phyloP scores from a whole-genome alignment of 2,888 invertebrate species.

The Trisateles emortualis region DNA sequence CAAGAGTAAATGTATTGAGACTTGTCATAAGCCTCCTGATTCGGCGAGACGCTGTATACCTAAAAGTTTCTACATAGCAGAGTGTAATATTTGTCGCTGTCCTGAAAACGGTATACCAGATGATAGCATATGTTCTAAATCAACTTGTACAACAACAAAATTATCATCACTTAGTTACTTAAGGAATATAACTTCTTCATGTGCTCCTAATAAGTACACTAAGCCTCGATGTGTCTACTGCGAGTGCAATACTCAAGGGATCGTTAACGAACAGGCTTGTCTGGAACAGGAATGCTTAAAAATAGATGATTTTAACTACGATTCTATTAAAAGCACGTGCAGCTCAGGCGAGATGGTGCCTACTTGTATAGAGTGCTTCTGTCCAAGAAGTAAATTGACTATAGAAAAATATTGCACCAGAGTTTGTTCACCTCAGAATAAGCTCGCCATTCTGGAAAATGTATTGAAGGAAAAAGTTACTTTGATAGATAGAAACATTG shows the following conservation, averaged over 20 bases:
- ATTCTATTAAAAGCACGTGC: slow-evolving; percentile 54
- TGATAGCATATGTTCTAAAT: slow-evolving; percentile 59
- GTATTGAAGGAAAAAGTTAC: slow-evolving; percentile 57
- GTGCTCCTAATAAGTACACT: slow-evolving; percentile 64
- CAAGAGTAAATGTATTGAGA: slow-evolving; percentile 68
- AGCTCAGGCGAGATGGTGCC: slow-evolving; percentile 70
- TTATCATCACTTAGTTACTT: slow-evolving; percentile 44
- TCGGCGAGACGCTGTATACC: slow-evolving; percentile 60
- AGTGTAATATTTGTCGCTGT: slow-evolving; percentile 73
- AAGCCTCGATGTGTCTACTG: slow-evolving; percentile 72
- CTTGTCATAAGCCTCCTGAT: slow-evolving; percentile 54
- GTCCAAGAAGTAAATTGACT: slow-evolving; percentile 59
- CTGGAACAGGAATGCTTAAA: slow-evolving; percentile 68
- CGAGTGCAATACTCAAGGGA: slow-evolving; percentile 63
- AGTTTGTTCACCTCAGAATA: slow-evolving; percentile 65
- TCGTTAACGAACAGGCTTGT: slow-evolving; percentile 65
- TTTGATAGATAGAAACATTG: slow-evolving; percentile 53
- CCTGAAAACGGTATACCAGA: slow-evolving; percentile 61
- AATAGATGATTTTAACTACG: slow-evolving; percentile 49
- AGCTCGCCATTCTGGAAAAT: slow-evolving; percentile 65
- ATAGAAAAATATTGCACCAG: slow-evolving; percentile 66
- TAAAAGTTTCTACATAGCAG: slow-evolving; percentile 63
- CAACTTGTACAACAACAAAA: slow-evolving; percentile 47
- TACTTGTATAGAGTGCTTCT: slow-evolving; percentile 74
- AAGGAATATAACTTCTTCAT: slow-evolving; percentile 48